Base-by-base conservation (phyloP, 2,113 vertebrate species). In the Clupea harengus region DNA sequence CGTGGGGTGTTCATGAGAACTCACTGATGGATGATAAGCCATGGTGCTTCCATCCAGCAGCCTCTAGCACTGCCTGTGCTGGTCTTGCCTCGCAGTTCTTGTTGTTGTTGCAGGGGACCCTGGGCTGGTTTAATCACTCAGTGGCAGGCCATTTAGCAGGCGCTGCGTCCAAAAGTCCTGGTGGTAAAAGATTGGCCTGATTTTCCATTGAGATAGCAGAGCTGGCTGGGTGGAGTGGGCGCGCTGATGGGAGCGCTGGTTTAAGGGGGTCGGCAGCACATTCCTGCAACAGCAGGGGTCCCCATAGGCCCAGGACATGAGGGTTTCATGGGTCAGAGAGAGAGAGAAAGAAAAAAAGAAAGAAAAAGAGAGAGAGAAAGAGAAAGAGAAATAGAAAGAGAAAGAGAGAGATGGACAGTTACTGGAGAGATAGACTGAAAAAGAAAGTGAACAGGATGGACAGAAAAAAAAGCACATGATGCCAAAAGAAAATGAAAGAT, bases 181-280 rank as follows among this genome's bases (percentile, higher is more conserved):
- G 50, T 20, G 11, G 8, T 81, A 50, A 84, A 52, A 87, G 67
- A 85, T 60, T 80, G 22, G 50, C 75, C 81, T 81, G 82, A 83
- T 85, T 85, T 87, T 60, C 60, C 78, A 81, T 46, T 54, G 52
- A 81, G 64, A 88, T 87, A 64, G 83, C 22, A 83, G 78, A 83
- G 20, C 60, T n/a, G 60, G 52, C 52, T 57, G 52, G 15, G 52
- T 20, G 52, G 60, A 64, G n/a, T 91, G 87, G 84, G 88, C 17
- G 39, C 47, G 81, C 83, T 13, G 28, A 81, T 4, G 39, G 81
- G 0, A 47, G 18, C 64, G 85, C 64, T 86, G 82, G 89, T 86
- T 91, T 87, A 88, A 46, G 87, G 88, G 86, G 88, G 90, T 87
- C 50, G 54, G 83, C 28, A 64, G 83, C 28, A 80, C 81, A 84